Percentiles rank a stretch among this genome's conserved stretches.
These are phyloP conservation scores for Vombatus ursinus DNA, from an alignment of 2,113 vertebrate species.

Conservation along the genomic window DNA sequence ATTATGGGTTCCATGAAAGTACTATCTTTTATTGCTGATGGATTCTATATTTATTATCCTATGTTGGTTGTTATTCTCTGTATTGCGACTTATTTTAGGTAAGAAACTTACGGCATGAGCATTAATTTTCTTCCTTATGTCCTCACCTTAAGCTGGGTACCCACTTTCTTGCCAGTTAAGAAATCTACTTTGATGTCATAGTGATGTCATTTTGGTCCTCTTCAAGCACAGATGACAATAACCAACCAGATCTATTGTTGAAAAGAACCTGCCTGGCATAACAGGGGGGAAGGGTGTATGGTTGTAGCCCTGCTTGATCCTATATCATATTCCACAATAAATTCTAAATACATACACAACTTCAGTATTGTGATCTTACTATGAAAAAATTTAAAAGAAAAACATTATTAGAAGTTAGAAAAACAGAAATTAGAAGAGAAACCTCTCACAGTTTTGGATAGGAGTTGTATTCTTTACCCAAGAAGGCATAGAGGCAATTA, in stretches of 20 bases:
- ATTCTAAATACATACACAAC: not conserved
- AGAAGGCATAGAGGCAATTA: not conserved
- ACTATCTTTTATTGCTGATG: constrained; percentile 94
- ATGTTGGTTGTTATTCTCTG: constrained; percentile 96
- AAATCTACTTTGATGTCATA: not conserved
- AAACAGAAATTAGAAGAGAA: not conserved
- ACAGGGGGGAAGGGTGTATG: not conserved
- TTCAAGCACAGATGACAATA: not conserved
- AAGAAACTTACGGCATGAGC: constrained; percentile 54
- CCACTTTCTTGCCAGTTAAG: constrained; percentile 37
- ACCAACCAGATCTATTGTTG: not conserved
- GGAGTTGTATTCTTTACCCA: not conserved
- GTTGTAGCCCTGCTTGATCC: not conserved
- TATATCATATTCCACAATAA: not conserved
- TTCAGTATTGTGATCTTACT: not conserved
- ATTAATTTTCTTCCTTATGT: not conserved
- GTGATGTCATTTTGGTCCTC: not conserved
- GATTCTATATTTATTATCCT: constrained; percentile 98
- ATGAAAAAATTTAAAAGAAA: not conserved
- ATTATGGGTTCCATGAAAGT: constrained; percentile 97
- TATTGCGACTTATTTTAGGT: constrained; percentile 96
- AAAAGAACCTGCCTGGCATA: constrained; percentile 18
- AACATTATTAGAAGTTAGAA: not conserved
- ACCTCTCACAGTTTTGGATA: not conserved
- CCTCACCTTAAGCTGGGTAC: not conserved